These are phyloP conservation scores for Kryptopterus vitreolus DNA, from an alignment of 2,797 vertebrate species.

Conservation along the genomic window DNA sequence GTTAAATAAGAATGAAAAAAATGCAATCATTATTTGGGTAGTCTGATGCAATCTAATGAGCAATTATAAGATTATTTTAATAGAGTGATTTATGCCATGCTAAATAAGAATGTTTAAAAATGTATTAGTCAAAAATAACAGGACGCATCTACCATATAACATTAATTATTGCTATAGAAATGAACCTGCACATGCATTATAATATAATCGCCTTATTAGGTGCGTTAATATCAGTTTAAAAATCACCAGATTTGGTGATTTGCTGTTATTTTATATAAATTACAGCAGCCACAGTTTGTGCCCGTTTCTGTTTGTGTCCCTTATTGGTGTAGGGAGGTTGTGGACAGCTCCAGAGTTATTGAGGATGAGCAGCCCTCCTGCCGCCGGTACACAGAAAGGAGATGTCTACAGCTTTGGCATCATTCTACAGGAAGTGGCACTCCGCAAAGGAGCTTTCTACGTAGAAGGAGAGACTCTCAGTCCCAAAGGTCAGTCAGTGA, in stretches of 20 bases:
- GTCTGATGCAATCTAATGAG: neutral
- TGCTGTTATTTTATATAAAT: neutral
- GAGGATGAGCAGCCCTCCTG: conserved; percentile 72
- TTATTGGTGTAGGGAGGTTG: conserved; percentile 65
- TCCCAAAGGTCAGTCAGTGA: conserved; percentile 81
- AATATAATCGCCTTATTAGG: neutral
- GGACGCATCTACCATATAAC: neutral
- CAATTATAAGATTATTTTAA: neutral
- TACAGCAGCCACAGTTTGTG: neutral
- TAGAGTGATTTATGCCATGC: neutral
- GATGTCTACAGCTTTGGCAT: conserved; percentile 94
- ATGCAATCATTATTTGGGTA: neutral
- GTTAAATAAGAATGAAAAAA: neutral
- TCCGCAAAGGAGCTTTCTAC: conserved; percentile 84
- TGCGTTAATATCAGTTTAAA: neutral
- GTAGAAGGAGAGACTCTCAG: conserved; percentile 84
- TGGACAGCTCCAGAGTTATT: conserved; percentile 91
- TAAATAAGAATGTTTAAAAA: neutral
- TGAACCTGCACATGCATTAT: neutral
- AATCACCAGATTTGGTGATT: too few species aligned
- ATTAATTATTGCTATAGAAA: neutral
- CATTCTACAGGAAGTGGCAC: conserved; percentile 91
- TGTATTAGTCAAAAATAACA: neutral
- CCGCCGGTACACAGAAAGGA: conserved; percentile 84
- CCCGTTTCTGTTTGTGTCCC: neutral